Evolutionary conservation across 2,797 vertebrate species (phyloP).

Genomic region (Threskiornis aethiopicus): DNA sequence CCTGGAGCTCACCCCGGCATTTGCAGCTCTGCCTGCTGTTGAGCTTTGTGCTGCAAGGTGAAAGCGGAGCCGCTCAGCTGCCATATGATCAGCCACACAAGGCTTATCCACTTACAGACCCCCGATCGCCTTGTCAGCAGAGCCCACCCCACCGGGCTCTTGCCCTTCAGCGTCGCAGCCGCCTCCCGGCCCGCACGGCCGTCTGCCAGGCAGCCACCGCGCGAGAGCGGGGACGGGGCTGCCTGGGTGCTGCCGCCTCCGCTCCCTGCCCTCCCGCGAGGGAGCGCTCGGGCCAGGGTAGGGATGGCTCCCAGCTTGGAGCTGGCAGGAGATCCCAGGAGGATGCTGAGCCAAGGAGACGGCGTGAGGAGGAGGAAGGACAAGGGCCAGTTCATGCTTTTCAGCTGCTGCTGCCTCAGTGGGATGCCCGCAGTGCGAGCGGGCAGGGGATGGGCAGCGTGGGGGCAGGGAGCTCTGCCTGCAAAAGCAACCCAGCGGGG

Average conservation of each 20-base stretch:
- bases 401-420: neutral
- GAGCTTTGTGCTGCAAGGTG: neutral
- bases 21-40: neutral
- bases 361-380: neutral
- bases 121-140: neutral
- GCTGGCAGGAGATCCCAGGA: neutral
- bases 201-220: neutral
- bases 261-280: neutral
- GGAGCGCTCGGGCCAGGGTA: neutral
- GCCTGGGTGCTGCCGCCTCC: neutral
- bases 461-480: neutral
- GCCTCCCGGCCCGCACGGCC: accelerated
- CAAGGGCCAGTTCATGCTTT: neutral
- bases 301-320: neutral
- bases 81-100: accelerated
- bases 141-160: neutral
- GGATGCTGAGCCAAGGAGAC: neutral
- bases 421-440: accelerated
- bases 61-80: neutral
- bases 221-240: neutral
- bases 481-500: neutral
- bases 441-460: neutral
- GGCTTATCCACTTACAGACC: neutral
- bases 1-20: neutral
- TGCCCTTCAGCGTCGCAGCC: neutral